Conservation (phyloP, 2,113 vertebrate species). For the Orientallactaga bullata region DNA sequence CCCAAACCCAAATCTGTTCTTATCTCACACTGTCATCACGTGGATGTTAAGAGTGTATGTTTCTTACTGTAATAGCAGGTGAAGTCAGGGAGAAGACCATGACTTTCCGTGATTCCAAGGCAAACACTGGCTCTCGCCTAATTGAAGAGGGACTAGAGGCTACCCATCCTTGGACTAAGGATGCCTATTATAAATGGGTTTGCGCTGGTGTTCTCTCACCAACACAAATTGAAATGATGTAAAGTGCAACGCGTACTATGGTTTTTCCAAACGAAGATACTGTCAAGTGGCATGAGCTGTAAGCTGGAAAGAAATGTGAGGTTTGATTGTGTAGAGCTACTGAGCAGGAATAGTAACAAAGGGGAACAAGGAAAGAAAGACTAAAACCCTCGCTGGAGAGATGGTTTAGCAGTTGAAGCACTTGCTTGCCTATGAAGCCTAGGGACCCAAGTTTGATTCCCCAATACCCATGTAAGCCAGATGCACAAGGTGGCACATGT, state of each 20-base stretch:
- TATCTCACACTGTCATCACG: neutral
- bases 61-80: neutral
- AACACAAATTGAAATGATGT: neutral
- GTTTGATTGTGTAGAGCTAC: conserved; percentile 8
- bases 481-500: too few species aligned
- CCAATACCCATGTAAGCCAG: too few species aligned
- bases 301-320: conserved; percentile 1
- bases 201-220: neutral
- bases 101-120: neutral
- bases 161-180: neutral
- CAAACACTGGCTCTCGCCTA: neutral
- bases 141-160: neutral
- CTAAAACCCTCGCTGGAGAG: neutral
- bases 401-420: too few species aligned
- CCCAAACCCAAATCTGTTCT: neutral
- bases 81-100: neutral
- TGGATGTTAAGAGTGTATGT: neutral
- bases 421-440: too few species aligned
- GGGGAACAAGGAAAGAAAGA: neutral
- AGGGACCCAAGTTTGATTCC: too few species aligned
- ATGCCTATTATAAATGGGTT: neutral
- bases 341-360: conserved; percentile 1
- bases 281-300: neutral
- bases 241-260: neutral
- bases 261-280: neutral